These are phyloP conservation scores for Corella eumyota DNA, from an alignment of 23 tunicate genomes.

Conservation along the genomic window DNA sequence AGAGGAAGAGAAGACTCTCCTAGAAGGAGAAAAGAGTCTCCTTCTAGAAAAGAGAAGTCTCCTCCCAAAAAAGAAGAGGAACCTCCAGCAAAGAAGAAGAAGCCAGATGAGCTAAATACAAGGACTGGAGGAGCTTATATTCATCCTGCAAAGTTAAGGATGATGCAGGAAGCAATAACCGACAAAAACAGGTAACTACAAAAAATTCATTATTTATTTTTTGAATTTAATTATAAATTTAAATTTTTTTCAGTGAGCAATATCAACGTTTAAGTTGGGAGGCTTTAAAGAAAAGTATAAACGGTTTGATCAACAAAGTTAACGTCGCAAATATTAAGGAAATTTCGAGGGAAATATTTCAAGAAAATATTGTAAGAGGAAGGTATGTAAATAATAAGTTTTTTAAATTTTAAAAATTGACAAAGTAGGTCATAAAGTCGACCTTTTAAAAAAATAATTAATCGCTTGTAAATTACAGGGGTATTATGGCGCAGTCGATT, in stretches of 20 bases:
- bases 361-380: constrained; percentile 94
- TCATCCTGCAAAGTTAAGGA: constrained; percentile 85
- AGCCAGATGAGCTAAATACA: constrained; percentile 33
- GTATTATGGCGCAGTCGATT: constrained; percentile 66
- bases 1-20: no score
- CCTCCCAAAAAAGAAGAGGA: no score
- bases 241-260: constrained; percentile 41
- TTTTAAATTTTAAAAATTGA: constrained; percentile 1
- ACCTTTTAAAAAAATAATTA: not conserved
- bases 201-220: not conserved
- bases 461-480: constrained; percentile 27
- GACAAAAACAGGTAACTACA: constrained; percentile 70
- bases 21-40: no score
- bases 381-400: constrained; percentile 21
- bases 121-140: constrained; percentile 98
- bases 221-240: not conserved
- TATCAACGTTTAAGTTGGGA: constrained; percentile 96
- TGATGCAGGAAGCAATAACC: constrained; percentile 94
- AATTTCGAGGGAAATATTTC: constrained; percentile 69
- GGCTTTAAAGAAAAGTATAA: constrained; percentile 94
- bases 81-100: constrained; percentile 45
- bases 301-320: constrained; percentile 96
- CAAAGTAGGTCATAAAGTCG: not conserved
- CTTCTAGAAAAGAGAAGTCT: no score
- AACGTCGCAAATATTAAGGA: constrained; percentile 85